phyloP scores from a whole-genome alignment of 1,140 invertebrate genomes.

The Cherax destructor region DNA sequence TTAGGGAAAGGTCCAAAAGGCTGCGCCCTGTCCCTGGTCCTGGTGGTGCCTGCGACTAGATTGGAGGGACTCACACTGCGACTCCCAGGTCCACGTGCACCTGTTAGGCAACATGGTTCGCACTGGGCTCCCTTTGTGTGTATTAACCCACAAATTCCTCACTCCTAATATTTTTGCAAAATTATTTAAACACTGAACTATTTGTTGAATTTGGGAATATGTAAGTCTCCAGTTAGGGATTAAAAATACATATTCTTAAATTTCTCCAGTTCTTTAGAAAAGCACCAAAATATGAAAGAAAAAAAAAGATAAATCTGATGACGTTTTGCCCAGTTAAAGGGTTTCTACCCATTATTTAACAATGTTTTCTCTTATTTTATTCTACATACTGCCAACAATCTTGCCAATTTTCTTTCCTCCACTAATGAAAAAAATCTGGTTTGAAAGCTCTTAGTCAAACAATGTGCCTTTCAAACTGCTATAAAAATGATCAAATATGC shows the following conservation, averaged over 20 bases:
- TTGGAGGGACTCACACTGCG: conserved; percentile 70
- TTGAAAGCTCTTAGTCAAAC: neutral
- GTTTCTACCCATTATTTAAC: too few relatives aligned
- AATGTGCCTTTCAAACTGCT: neutral
- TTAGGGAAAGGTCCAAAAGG: conserved; percentile 77
- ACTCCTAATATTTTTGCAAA: neutral
- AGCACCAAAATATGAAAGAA: too few relatives aligned
- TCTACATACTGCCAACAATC: neutral
- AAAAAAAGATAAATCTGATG: too few relatives aligned
- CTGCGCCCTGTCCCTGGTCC: conserved; percentile 79
- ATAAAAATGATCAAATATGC: neutral
- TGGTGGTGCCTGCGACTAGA: conserved; percentile 38
- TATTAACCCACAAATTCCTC: neutral
- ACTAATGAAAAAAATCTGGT: neutral
- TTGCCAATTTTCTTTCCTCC: neutral
- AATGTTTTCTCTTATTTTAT: too few relatives aligned
- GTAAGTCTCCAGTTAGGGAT: neutral
- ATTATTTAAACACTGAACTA: neutral
- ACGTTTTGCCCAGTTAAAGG: too few relatives aligned
- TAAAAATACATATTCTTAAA: neutral
- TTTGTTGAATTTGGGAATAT: neutral
- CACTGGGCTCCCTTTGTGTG: conserved; percentile 28
- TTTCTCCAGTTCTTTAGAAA: too few relatives aligned
- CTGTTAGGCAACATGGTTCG: conserved; percentile 50
- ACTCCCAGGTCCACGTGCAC: conserved; percentile 55